Percentiles rank a stretch among this genome's conserved stretches.
Evolutionary conservation across 2,797 vertebrate genomes (phyloP).

Genomic region (Synaphobranchus kaupii): DNA sequence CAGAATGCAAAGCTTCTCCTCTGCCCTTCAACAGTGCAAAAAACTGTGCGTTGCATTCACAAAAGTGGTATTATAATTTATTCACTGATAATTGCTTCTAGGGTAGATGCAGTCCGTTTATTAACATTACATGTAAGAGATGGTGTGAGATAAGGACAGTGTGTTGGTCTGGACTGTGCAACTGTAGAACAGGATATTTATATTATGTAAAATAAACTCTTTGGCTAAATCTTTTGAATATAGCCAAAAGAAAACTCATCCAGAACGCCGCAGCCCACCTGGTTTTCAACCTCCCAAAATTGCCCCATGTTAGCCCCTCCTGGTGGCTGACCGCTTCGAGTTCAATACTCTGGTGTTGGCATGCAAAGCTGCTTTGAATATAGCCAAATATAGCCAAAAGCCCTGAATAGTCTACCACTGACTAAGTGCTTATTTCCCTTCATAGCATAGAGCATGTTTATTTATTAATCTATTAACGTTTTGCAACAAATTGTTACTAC

Average conservation of each 20-base stretch:
- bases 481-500: slow-evolving; percentile 52
- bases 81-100: not conserved
- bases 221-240: slow-evolving; percentile 41
- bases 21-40: not conserved
- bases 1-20: too few species aligned
- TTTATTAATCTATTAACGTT: slow-evolving; percentile 5
- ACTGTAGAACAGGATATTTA: slow-evolving; percentile 49
- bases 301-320: too few species aligned
- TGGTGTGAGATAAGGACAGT: not conserved
- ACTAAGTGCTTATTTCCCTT: slow-evolving; percentile 43
- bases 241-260: slow-evolving; percentile 37
- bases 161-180: slow-evolving; percentile 18
- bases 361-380: too few species aligned
- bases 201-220: slow-evolving; percentile 30
- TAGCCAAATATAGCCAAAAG: slow-evolving; percentile 39
- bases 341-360: too few species aligned
- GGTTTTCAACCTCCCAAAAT: too few species aligned
- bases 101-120: not conserved
- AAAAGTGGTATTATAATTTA: not conserved
- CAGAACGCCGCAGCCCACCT: too few species aligned
- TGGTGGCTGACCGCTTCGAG: too few species aligned
- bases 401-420: slow-evolving; percentile 33
- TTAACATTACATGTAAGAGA: not conserved
- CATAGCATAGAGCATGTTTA: slow-evolving; percentile 31
- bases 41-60: not conserved